Evolutionary conservation across 2,888 invertebrate genomes (phyloP).

Genomic region (Tinea pellionella): DNA sequence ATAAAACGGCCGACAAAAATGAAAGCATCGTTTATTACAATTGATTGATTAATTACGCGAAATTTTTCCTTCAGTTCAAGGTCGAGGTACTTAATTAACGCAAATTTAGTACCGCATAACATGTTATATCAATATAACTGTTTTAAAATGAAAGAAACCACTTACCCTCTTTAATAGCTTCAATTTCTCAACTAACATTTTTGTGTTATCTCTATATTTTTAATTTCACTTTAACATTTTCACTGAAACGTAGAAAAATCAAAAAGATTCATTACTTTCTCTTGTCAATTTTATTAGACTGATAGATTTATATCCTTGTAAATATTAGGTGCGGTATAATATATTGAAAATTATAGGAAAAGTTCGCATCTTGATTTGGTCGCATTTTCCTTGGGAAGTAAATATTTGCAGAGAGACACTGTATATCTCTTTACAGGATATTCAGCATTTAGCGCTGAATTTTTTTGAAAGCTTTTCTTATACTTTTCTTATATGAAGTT

Average conservation of each 20-base stretch:
- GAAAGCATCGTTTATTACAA: conserved; percentile 2
- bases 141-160: conserved; percentile 12
- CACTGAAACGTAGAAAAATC: conserved; percentile 22
- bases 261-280: conserved; percentile 20
- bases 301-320: conserved; percentile 26
- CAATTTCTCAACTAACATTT: conserved; percentile 28
- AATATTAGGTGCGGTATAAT: conserved; percentile 18
- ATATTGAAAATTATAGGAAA: neutral
- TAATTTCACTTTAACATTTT: conserved; percentile 5
- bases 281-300: conserved; percentile 31
- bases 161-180: conserved; percentile 26
- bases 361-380: conserved; percentile 8
- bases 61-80: conserved; percentile 2
- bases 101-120: neutral
- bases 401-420: conserved; percentile 20
- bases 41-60: neutral
- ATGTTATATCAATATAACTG: neutral
- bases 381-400: conserved; percentile 20
- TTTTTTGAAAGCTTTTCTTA: neutral
- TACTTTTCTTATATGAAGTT: neutral
- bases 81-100: neutral
- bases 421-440: conserved; percentile 8
- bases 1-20: neutral
- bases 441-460: conserved; percentile 24
- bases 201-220: neutral